Conservation (phyloP, 1,140 invertebrate species). For the Lordiphosa collinella region DNA sequence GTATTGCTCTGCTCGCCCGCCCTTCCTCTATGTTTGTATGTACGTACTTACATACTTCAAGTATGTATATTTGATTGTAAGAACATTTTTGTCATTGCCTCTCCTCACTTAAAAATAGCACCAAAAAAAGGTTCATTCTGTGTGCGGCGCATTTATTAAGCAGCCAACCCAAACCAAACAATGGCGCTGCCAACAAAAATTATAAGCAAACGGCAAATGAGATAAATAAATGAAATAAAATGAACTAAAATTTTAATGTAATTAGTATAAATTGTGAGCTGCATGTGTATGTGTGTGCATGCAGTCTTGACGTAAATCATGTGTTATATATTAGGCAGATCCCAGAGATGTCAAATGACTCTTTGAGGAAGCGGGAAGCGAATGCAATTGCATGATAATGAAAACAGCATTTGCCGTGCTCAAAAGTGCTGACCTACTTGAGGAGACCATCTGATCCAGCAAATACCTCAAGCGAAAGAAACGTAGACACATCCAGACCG, state of each 20-base stretch:
- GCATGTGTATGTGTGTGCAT: background rate
- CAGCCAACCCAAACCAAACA: constrained; percentile 9
- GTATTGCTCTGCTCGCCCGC: background rate
- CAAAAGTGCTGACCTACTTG: constrained; percentile 52
- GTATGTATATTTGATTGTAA: constrained; percentile 18
- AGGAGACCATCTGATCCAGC: background rate
- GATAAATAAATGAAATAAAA: constrained; percentile 5
- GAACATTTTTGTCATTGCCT: constrained; percentile 1
- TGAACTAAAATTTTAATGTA: constrained; percentile 10
- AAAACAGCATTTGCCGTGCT: constrained; percentile 25
- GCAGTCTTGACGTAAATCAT: constrained; percentile 7
- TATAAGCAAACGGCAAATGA: constrained; percentile 1
- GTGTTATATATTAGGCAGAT: constrained; percentile 10
- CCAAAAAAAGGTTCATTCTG: constrained; percentile 10
- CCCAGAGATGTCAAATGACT: background rate
- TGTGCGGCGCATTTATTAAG: constrained; percentile 10
- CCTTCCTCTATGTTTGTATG: constrained; percentile 18
- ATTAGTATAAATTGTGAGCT: constrained; percentile 6
- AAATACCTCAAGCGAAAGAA: constrained; percentile 34
- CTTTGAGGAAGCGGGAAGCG: too few species aligned
- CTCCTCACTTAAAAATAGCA: constrained; percentile 10
- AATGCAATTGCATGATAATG: constrained; percentile 31
- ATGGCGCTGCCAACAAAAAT: constrained; percentile 9
- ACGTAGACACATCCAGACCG: constrained; percentile 47
- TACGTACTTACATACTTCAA: constrained; percentile 11